Base-by-base conservation (phyloP, 1,140 invertebrate genomes). In the Aplysia californica region DNA sequence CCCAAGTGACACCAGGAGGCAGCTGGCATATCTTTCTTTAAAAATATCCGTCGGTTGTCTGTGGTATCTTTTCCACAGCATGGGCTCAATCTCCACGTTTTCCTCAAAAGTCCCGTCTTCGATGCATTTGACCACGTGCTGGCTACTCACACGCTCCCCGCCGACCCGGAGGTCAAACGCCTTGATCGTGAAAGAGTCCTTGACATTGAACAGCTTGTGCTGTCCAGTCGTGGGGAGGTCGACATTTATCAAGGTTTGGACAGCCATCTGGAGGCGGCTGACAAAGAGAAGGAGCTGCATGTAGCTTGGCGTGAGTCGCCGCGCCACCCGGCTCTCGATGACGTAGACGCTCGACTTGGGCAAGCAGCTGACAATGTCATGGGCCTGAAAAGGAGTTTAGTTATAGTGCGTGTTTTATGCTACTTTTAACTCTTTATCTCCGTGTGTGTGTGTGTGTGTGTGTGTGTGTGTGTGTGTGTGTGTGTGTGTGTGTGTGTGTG, bases 141-240 rank as follows among this genome's bases (percentile, higher is more conserved):
- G 55, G 44, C 70, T 58, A 41, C 70, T 73, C n/a, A 73, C 56
- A 39, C 56, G 31, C 31, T 73, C 70, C 1, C 70, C 56, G 31
- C 70, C 70, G 38, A 73, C 70, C 26, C 35, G 31, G 31, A 73
- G 56, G 21, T 61, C 70, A 73, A 73, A 73, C 2, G 38, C 21
- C 26, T 73, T 73, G 1, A 21, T 38, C 21, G 41, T 18, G 29
- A 73, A 61, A 23, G 35, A 36, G 56, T 73, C 56, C 6, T 50
- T 73, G 33, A 61, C 36, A 26, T 61, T n/a, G 36, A 38, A 73
- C 6, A 73, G 33, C 31, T 38, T 61, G 41, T 73, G 70, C 36
- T 73, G 55, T 38, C 20, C 55, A 61, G n/a, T 73, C 39, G 31
- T 61, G 1, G 33, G 5, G 6, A 73, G 21, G 15, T 73, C 55